phyloP scores from a whole-genome alignment of 2,797 vertebrate species.

The Rhabdomys pumilio region DNA sequence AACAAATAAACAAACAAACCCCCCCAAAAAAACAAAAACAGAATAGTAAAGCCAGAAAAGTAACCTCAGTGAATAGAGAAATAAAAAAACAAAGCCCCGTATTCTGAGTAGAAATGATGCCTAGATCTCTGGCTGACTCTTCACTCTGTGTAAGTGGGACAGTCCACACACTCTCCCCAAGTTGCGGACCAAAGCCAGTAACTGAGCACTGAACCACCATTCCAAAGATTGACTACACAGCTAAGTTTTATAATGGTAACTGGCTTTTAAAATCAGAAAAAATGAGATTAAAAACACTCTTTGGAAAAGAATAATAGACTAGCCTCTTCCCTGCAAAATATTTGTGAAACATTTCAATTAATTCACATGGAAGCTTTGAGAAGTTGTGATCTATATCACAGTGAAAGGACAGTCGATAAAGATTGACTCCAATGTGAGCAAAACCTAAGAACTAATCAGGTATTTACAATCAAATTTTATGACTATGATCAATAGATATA shows the following conservation, averaged over 20 bases:
- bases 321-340: background rate
- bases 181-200: background rate
- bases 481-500: conserved; percentile 23
- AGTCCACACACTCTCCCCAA: background rate
- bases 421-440: background rate
- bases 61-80: background rate
- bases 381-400: background rate
- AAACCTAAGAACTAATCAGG: background rate
- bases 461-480: conserved; percentile 53
- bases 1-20: background rate
- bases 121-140: background rate
- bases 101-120: background rate
- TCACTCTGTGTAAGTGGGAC: background rate
- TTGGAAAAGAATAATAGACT: background rate
- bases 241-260: background rate
- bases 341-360: conserved; percentile 19
- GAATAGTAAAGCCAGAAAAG: background rate
- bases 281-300: background rate
- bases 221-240: background rate
- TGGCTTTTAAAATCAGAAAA: background rate
- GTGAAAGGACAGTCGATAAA: background rate
- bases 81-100: background rate
- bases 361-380: background rate
- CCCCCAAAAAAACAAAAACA: background rate
- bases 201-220: background rate